Percentiles rank a stretch among this genome's conserved stretches.
These are phyloP conservation scores for Peromyscus californicus DNA, from an alignment of 2,113 vertebrate genomes.

Conservation along the genomic window DNA sequence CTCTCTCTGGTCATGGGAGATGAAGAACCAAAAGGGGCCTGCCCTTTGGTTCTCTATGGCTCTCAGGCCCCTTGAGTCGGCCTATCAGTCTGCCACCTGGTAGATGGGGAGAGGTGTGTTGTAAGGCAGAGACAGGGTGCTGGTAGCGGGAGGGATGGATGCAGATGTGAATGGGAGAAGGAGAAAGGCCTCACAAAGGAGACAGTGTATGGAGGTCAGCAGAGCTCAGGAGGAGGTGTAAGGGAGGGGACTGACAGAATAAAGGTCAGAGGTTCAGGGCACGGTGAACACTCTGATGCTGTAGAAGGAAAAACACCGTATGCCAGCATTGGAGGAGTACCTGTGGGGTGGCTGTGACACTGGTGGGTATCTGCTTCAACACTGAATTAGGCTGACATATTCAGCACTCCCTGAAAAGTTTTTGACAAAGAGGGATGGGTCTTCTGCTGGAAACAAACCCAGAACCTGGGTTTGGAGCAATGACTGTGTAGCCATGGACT, in stretches of 20 bases:
- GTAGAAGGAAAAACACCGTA: not conserved
- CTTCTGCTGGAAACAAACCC: not conserved
- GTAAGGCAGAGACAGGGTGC: not conserved
- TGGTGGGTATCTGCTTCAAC: not conserved
- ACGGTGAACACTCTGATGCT: not conserved
- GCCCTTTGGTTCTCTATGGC: not conserved
- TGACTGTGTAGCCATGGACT: not conserved
- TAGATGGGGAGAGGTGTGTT: not conserved
- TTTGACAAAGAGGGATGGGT: not conserved
- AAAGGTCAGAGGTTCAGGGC: not conserved
- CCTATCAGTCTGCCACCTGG: not conserved
- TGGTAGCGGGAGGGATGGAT: not conserved
- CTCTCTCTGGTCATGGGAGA: not conserved
- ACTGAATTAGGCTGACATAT: not conserved
- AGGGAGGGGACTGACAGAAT: not conserved
- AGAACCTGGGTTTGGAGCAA: not conserved
- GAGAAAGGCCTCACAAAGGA: not conserved
- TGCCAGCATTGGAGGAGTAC: not conserved
- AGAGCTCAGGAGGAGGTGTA: not conserved
- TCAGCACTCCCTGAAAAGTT: not conserved
- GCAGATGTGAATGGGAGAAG: not conserved
- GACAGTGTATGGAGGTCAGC: not conserved
- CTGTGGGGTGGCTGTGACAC: not conserved
- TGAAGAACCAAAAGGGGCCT: not conserved
- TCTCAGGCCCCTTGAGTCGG: not conserved